A percentile compares a stretch with the other conserved stretches of the same genome.
Conservation (phyloP, 2,113 vertebrate species). For the Ceratotherium simum region DNA sequence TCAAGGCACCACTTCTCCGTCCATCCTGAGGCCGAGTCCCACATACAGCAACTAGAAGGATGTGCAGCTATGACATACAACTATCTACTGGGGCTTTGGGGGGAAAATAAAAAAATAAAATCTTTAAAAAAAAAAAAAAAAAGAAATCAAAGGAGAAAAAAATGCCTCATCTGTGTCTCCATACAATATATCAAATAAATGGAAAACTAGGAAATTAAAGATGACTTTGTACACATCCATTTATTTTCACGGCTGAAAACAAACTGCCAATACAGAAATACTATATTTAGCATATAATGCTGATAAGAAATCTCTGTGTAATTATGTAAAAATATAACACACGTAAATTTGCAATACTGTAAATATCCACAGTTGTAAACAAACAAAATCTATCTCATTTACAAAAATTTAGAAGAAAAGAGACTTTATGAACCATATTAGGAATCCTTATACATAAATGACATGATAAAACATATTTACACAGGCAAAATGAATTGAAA, state of each 20-base stretch:
- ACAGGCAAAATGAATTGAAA: not conserved
- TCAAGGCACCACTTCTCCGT: too few species aligned
- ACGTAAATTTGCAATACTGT: not conserved
- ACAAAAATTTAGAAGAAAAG: not conserved
- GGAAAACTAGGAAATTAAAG: slow-evolving; percentile 47
- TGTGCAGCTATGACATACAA: too few species aligned
- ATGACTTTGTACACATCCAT: not conserved
- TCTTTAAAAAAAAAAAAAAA: too few species aligned
- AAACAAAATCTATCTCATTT: slow-evolving; percentile 53
- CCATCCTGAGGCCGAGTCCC: too few species aligned
- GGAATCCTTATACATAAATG: not conserved
- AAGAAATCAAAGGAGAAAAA: slow-evolving; percentile 63
- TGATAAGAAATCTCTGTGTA: not conserved
- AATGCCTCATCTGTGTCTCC: not conserved
- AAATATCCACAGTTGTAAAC: slow-evolving; percentile 51
- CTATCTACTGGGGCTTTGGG: too few species aligned
- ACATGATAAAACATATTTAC: not conserved
- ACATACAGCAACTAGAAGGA: too few species aligned
- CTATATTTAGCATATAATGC: not conserved
- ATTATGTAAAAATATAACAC: slow-evolving; percentile 23
- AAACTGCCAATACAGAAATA: not conserved
- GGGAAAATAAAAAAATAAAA: too few species aligned
- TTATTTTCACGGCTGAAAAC: slow-evolving; percentile 17
- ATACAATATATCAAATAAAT: not conserved
- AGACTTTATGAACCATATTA: not conserved